A percentile compares a stretch with the other conserved stretches of the same genome.
Conservation (phyloP, 2,888 invertebrate genomes). For the Platycheirus albimanus region DNA sequence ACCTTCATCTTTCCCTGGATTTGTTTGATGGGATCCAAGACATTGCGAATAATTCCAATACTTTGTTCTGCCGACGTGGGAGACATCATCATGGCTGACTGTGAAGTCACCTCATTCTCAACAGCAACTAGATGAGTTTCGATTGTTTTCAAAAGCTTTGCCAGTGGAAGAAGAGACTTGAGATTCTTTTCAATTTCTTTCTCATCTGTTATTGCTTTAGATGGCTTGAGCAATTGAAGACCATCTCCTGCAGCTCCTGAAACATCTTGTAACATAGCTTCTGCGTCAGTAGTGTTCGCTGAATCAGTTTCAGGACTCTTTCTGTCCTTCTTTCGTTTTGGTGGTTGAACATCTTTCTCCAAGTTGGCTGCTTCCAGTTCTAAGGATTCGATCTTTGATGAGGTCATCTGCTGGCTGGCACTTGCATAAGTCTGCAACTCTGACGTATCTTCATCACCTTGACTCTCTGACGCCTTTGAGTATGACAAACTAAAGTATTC, state of each 20-base stretch:
- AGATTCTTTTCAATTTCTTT: constrained; percentile 82
- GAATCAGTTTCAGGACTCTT: constrained; percentile 82
- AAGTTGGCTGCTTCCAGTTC: constrained; percentile 80
- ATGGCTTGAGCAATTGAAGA: constrained; percentile 78
- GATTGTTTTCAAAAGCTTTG: constrained; percentile 83
- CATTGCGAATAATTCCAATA: constrained; percentile 86
- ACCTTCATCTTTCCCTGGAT: constrained; percentile 86
- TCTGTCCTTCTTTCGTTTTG: constrained; percentile 79
- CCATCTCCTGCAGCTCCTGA: constrained; percentile 86
- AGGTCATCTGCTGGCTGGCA: constrained; percentile 86
- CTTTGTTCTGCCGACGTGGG: constrained; percentile 87
- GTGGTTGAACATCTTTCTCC: constrained; percentile 77
- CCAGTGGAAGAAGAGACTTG: constrained; percentile 81
- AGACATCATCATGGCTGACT: constrained; percentile 87
- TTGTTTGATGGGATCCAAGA: constrained; percentile 86
- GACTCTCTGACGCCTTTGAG: constrained; percentile 84
- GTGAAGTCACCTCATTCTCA: constrained; percentile 86
- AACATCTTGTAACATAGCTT: constrained; percentile 83
- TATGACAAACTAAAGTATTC: constrained; percentile 87
- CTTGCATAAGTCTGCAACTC: constrained; percentile 87
- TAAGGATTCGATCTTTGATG: constrained; percentile 83
- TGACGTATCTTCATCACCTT: constrained; percentile 86
- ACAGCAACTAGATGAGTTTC: constrained; percentile 85
- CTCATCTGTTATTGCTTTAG: constrained; percentile 83
- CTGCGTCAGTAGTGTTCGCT: constrained; percentile 81